Conservation (phyloP, 2,113 vertebrate genomes). For the Apteryx mantelli region DNA sequence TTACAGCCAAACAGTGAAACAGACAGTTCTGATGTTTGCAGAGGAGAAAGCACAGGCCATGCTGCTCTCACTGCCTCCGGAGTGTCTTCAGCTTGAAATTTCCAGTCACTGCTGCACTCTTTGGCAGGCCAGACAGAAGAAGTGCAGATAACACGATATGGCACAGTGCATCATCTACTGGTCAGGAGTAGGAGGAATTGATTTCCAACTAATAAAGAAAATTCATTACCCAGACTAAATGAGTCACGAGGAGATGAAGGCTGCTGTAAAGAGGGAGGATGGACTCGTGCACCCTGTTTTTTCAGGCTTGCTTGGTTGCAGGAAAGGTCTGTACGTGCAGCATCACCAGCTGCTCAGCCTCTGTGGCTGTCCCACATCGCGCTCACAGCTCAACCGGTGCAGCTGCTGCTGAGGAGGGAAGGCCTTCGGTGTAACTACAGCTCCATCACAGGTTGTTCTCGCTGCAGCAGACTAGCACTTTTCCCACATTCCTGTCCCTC, state of each 20-base stretch:
- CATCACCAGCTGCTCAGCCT: constrained; percentile 21
- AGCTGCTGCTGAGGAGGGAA: background rate
- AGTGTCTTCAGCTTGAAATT: background rate
- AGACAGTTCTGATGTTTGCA: background rate
- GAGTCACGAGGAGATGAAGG: constrained; percentile 51
- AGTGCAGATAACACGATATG: background rate
- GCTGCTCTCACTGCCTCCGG: background rate
- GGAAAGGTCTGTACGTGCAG: background rate
- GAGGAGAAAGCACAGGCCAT: background rate
- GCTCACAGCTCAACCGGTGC: background rate
- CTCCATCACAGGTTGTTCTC: background rate
- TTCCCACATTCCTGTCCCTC: background rate
- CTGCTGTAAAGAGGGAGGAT: constrained; percentile 33
- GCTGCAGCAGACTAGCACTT: background rate
- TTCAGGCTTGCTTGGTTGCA: background rate
- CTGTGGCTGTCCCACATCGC: background rate
- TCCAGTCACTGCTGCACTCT: background rate
- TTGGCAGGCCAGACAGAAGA: background rate
- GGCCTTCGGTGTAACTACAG: background rate
- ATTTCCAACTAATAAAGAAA: constrained; percentile 67
- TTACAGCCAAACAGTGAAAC: background rate
- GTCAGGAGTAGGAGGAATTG: constrained; percentile 50
- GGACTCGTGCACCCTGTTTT: constrained; percentile 30
- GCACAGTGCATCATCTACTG: constrained; percentile 15
- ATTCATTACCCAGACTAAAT: constrained; percentile 50